Evolutionary conservation across 2,797 vertebrate species (phyloP).

Genomic region (Cuniculus paca): DNA sequence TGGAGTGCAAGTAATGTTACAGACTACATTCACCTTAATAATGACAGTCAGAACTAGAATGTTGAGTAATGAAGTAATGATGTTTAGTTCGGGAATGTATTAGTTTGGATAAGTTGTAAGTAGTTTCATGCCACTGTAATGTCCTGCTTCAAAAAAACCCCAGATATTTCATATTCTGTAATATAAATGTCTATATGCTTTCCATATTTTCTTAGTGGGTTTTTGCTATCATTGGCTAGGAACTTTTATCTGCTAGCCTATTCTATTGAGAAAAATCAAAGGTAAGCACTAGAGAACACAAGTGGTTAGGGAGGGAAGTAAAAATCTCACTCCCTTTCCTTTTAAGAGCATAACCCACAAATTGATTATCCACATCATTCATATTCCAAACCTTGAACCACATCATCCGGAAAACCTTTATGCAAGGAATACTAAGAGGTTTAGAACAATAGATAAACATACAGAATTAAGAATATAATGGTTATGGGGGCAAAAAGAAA

Average conservation of each 20-base stretch:
- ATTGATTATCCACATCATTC: background rate
- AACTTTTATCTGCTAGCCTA: background rate
- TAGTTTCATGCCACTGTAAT: background rate
- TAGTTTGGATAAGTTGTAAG: background rate
- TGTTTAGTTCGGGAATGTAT: background rate
- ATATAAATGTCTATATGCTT: background rate
- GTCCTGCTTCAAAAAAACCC: background rate
- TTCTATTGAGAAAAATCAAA: background rate
- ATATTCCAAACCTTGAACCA: background rate
- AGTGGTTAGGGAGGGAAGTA: background rate
- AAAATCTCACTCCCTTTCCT: fast-evolving
- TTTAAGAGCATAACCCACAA: background rate
- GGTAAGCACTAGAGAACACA: background rate
- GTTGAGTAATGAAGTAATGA: background rate
- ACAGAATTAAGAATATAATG: background rate
- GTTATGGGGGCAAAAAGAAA: too few species aligned
- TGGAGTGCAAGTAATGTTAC: background rate
- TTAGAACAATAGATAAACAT: background rate
- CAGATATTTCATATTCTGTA: background rate
- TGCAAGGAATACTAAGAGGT: background rate
- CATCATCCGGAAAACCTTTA: background rate
- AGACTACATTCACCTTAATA: background rate
- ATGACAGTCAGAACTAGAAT: background rate
- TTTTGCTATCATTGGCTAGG: background rate
- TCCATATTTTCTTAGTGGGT: background rate